Evolutionary conservation across 2,797 vertebrate species (phyloP), one percentile per base, ranked within the genome.

Genomic region (Heliangelus exortis): DNA sequence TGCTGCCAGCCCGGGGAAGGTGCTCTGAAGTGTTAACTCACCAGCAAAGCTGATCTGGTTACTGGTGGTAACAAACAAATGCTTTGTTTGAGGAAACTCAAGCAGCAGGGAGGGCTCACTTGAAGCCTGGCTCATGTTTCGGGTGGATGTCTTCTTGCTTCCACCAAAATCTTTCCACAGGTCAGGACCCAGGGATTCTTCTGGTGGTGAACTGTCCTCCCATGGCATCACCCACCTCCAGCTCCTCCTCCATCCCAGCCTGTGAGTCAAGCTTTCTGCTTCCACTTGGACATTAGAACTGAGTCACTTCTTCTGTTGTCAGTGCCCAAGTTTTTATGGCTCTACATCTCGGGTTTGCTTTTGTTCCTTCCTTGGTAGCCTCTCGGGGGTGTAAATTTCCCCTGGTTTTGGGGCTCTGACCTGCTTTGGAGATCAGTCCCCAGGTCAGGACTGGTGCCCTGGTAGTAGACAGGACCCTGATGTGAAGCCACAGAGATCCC

Each of bases 201-300:
- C 10, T 68, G 73, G 45, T 1, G 31, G 36, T 7, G 2, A 80
- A 6, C 28, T 50, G 81, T 68, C 48, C 75, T 92, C 14, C 81
- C 0, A 0, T 54, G 62, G 94, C 95, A 95, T 89, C 86, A 26
- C 65, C 90, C 68, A 19, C 78, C 10, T 20, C 71, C 90, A 55
- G 75, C 43, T 33, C 26, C 66, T 39, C 58, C 31, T 18, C 79
- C 72, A 5, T 31, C n/a, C 2, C 58, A 4, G 39, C 0, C 1
- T 92, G 92, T 92, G 92, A 95, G 45, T 93, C 90, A 85, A 28
- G 76, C 43, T 31, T 75, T 66, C 85, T 85, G 61, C 84, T 92
- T 93, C 82, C 92, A 78, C 7, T 54, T 45, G n/a, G 84, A 54
- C 81, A 54, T 54, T 36, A 39, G 72, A 25, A 72, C 88, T 92